A percentile compares a stretch with the other conserved stretches of the same genome.
These are phyloP conservation scores for Perccottus glenii DNA, from an alignment of 2,113 vertebrate genomes.

Conservation along the genomic window DNA sequence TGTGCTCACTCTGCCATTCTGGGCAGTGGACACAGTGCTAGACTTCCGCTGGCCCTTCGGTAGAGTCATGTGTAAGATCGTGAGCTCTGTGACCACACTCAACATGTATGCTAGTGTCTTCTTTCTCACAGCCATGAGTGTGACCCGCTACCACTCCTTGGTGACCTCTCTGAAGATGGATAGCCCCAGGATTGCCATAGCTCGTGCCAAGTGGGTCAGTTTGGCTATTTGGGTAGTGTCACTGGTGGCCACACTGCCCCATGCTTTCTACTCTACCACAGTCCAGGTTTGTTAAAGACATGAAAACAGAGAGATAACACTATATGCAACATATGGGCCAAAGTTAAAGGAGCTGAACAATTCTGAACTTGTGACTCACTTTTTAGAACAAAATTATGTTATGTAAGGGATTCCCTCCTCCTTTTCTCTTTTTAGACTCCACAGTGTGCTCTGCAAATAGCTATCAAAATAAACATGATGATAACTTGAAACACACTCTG, in stretches of 20 bases:
- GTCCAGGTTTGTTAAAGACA: conserved; percentile 57
- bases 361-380: too few relatives aligned
- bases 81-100: conserved; percentile 81
- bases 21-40: conserved; percentile 81
- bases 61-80: conserved; percentile 82
- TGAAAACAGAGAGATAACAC: not conserved
- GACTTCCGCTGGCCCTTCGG: conserved; percentile 87
- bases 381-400: too few relatives aligned
- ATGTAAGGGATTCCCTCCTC: too few relatives aligned
- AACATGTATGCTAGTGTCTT: conserved; percentile 86
- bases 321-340: not conserved
- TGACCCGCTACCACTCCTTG: conserved; percentile 80
- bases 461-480: too few relatives aligned
- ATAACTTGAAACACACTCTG: not conserved
- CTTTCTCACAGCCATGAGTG: conserved; percentile 84
- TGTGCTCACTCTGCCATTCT: conserved; percentile 83
- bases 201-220: conserved; percentile 75
- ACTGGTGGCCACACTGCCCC: conserved; percentile 79
- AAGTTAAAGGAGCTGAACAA: not conserved
- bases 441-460: too few relatives aligned
- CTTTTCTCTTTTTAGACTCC: too few relatives aligned
- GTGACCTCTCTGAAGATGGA: conserved; percentile 75
- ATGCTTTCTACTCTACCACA: conserved; percentile 80
- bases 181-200: conserved; percentile 47
- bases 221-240: conserved; percentile 80